Base-by-base conservation (phyloP, 2,888 invertebrate species). In the Oxystoma pomonae region DNA sequence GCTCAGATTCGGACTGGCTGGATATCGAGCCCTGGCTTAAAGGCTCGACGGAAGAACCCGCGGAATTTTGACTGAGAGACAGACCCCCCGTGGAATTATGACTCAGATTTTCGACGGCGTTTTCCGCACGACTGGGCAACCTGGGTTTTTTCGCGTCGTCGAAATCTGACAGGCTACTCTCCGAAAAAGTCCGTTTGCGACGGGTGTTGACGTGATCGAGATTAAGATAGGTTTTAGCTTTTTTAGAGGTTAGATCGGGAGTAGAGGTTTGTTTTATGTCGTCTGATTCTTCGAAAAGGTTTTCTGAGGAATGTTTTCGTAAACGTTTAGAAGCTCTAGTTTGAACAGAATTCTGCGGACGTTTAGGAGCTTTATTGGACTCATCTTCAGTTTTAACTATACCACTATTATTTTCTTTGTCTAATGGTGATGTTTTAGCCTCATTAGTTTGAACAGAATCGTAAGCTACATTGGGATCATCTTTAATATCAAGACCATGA, bases 81-180 rank as follows among this genome's bases (percentile, higher is more conserved):
- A n/a, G n/a, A n/a, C n/a, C n/a, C 12, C 12, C 35, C 35, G 12
- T 3, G 12, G 35, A 35, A 35, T 35, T 35, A 7, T 35, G 35
- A 35, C 35, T 35, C 35, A 35, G 12, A 35, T 35, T 35, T 35
- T 35, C 5, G 3, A 35, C 5, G 35, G 3, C 12, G 3, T 35
- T 3, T 7, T 35, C 12, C 12, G 35, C 12, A 35, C 35, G 35
- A 12, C 35, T 35, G 3, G 35, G 12, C 3, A 56, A 58, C 66
- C 68, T 71, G 20, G 66, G 63, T 65, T 70, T 72, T 69, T 70
- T 72, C 52, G 62, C 60, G 51, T 68, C 35, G 12, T 68, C 75
- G 58, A 65, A 69, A 63, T 75, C 74, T 9, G 74, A 75, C 19
- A 74, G 59, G 64, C 74, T 75, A 68, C 75, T 76, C 61, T 76